Percentiles rank a stretch among this genome's conserved stretches.
These are phyloP conservation scores for Unio delphinus DNA, from an alignment of 2,888 invertebrate genomes.

Conservation along the genomic window DNA sequence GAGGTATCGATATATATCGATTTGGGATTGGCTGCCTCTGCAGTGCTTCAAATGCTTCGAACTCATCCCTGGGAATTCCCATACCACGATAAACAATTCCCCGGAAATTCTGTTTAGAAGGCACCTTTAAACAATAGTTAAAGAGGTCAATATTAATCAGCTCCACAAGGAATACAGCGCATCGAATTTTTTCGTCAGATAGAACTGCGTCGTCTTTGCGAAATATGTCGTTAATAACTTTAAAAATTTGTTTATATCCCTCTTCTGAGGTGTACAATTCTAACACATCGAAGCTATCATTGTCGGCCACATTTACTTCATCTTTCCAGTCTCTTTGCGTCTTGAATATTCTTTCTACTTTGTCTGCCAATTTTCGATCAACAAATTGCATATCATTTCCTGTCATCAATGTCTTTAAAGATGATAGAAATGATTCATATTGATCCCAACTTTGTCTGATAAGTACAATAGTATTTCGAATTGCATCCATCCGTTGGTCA, in stretches of 20 bases:
- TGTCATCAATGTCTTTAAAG: conserved; percentile 20
- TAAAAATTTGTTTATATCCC: conserved; percentile 29
- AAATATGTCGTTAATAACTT: conserved; percentile 28
- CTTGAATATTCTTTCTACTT: conserved; percentile 16
- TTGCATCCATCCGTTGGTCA: conserved; percentile 30
- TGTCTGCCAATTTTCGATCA: conserved; percentile 8
- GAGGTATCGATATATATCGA: conserved; percentile 37
- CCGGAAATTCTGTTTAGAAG: conserved; percentile 23
- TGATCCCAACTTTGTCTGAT: conserved; percentile 37
- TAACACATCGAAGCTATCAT: conserved; percentile 17
- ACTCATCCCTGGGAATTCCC: conserved; percentile 15
- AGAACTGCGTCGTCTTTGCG: conserved; percentile 28
- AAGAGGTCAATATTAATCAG: conserved; percentile 44
- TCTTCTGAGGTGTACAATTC: conserved; percentile 31
- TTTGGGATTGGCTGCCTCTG: conserved; percentile 22
- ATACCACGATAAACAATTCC: conserved; percentile 38
- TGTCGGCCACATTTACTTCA: conserved; percentile 4
- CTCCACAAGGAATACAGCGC: conserved; percentile 41
- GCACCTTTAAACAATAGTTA: conserved; percentile 37
- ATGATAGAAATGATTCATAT: conserved; percentile 20
- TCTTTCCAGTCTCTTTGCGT: conserved; percentile 21
- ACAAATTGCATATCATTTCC: conserved; percentile 15
- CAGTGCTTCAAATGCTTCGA: conserved; percentile 23
- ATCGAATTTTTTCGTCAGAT: conserved; percentile 25
- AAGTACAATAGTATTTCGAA: conserved; percentile 34